phyloP scores from a whole-genome alignment of 2,797 vertebrate genomes.

The Myripristis jacobus region DNA sequence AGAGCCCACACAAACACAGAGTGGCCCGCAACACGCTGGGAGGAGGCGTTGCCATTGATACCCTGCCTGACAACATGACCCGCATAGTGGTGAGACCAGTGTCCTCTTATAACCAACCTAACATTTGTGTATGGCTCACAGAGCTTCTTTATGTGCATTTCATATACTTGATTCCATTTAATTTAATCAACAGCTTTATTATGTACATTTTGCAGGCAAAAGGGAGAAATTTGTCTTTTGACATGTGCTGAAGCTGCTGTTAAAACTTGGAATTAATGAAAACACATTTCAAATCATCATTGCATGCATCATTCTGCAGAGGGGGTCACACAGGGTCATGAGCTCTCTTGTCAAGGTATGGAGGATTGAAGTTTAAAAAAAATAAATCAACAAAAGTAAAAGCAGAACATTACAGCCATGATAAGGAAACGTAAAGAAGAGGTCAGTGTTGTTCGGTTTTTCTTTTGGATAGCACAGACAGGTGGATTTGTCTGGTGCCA shows the following conservation, averaged over 20 bases:
- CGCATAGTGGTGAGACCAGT: slow-evolving; percentile 86
- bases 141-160: too few relatives aligned
- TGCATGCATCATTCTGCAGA: neutral
- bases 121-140: neutral
- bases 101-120: neutral
- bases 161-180: too few relatives aligned
- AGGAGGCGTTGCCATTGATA: slow-evolving; percentile 84
- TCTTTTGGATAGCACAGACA: slow-evolving; percentile 1
- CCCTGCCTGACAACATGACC: slow-evolving; percentile 86
- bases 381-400: too few relatives aligned
- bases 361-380: slow-evolving; percentile 5
- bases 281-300: neutral
- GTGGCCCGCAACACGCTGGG: slow-evolving; percentile 82
- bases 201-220: too few relatives aligned
- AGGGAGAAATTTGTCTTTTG: neutral
- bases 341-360: neutral
- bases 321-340: slow-evolving; percentile 15
- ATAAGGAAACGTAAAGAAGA: neutral
- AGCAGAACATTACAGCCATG: neutral
- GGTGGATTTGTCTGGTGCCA: slow-evolving; percentile 11
- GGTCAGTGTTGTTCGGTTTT: slow-evolving; percentile 6
- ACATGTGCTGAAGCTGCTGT: too few relatives aligned
- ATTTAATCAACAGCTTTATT: too few relatives aligned
- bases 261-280: too few relatives aligned
- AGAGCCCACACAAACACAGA: slow-evolving; percentile 71